Evolutionary conservation across 2,797 vertebrate species (phyloP).

Genomic region (Tapirus indicus): DNA sequence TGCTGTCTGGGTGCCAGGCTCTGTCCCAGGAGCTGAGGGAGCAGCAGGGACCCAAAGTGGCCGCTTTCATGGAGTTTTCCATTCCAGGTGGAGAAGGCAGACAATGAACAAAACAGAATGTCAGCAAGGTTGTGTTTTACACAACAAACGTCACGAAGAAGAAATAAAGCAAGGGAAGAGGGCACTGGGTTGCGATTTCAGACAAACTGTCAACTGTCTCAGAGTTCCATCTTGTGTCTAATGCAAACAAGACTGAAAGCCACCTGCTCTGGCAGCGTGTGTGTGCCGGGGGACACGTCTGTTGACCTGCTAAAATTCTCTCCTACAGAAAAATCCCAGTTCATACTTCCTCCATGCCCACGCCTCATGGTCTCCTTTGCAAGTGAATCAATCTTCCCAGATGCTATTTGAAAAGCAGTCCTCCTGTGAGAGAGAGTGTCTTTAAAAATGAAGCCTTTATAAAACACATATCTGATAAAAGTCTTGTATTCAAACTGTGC

Average conservation of each 20-base stretch:
- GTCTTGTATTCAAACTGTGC: neutral
- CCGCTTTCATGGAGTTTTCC: neutral
- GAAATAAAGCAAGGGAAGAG: no score
- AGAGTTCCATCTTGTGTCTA: neutral
- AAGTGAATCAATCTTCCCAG: neutral
- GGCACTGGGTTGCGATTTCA: rapidly evolving
- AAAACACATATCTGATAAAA: rapidly evolving
- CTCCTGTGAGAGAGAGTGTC: neutral
- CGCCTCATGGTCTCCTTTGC: rapidly evolving
- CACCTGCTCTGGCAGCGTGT: neutral
- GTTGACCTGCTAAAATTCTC: neutral
- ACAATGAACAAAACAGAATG: rapidly evolving
- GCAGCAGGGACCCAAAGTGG: rapidly evolving
- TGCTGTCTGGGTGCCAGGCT: neutral
- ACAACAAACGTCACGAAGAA: neutral
- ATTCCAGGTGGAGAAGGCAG: neutral
- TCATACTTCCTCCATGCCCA: neutral
- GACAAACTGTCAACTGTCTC: neutral
- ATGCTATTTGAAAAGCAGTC: neutral
- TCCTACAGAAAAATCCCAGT: neutral
- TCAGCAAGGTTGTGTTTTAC: rapidly evolving
- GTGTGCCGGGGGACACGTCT: rapidly evolving
- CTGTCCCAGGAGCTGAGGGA: neutral
- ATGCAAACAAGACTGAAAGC: neutral
- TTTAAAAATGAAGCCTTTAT: neutral